Conservation (phyloP, 1,140 invertebrate genomes). For the Euwallacea similis region DNA sequence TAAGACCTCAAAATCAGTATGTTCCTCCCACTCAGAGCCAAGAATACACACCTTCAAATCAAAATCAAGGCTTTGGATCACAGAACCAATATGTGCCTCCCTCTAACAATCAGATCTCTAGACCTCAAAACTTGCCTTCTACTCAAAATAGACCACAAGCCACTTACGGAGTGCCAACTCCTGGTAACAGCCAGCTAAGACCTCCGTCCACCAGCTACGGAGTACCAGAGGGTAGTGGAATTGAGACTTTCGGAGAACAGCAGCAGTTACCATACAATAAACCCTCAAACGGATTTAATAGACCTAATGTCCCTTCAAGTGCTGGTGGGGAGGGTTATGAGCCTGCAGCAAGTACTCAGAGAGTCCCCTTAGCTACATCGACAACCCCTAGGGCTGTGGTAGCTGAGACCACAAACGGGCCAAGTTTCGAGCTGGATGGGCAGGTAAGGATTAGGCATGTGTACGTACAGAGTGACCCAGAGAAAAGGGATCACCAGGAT, state of each 20-base stretch:
- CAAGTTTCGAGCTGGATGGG: no score
- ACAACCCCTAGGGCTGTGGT: background rate
- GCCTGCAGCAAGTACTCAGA: background rate
- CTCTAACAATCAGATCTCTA: background rate
- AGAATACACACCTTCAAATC: constrained; percentile 4
- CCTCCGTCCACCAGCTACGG: constrained; percentile 29
- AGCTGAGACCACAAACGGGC: no score
- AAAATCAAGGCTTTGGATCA: background rate
- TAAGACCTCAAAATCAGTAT: no score
- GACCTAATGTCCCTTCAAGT: background rate
- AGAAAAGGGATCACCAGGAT: no score
- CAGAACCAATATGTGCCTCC: constrained; percentile 13
- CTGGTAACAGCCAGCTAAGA: background rate
- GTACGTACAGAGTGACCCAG: no score
- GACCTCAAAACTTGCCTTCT: background rate
- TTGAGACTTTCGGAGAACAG: constrained; percentile 27
- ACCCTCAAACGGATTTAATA: constrained; percentile 16
- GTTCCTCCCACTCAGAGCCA: no score
- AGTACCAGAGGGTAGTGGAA: constrained; percentile 17
- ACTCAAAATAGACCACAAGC: constrained; percentile 1
- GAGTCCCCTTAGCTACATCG: background rate
- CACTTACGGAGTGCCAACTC: background rate
- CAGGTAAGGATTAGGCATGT: no score
- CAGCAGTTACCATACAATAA: constrained; percentile 23
- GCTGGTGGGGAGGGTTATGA: constrained; percentile 7